Evolutionary conservation across 1,140 invertebrate species (phyloP).

Genomic region (Drosophila kanapiae): DNA sequence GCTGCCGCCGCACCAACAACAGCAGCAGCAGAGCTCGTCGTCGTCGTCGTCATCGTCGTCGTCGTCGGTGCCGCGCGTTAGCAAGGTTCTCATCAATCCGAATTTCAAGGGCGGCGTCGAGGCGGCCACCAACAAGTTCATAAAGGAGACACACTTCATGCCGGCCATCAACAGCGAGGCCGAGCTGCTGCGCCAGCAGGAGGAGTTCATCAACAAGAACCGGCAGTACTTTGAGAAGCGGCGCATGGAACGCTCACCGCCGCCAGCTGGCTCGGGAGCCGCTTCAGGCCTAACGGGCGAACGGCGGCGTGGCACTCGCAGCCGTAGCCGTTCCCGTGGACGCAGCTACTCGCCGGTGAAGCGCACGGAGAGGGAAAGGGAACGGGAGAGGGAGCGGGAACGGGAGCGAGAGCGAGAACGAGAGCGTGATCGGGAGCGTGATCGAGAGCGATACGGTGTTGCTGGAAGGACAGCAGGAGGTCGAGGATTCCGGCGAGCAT

Average conservation of each 20-base stretch:
- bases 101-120: conserved; percentile 85
- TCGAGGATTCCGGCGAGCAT: conserved; percentile 56
- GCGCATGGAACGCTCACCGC: conserved; percentile 74
- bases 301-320: conserved; percentile 56
- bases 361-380: conserved; percentile 56
- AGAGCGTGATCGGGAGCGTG: conserved; percentile 67
- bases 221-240: conserved; percentile 83
- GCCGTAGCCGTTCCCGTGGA: conserved; percentile 77
- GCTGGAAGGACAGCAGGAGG: conserved; percentile 29
- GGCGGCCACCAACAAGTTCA: conserved; percentile 84
- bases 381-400: conserved; percentile 63
- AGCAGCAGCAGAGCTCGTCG: conserved; percentile 29
- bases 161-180: conserved; percentile 78
- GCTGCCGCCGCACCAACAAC: conserved; percentile 13
- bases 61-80: conserved; percentile 57
- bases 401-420: conserved; percentile 71
- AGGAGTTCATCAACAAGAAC: conserved; percentile 85
- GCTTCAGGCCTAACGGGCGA: conserved; percentile 31
- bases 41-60: neutral
- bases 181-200: conserved; percentile 82
- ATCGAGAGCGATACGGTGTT: conserved; percentile 58
- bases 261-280: conserved; percentile 38
- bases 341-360: conserved; percentile 81
- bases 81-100: conserved; percentile 85
- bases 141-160: conserved; percentile 84